Evolutionary conservation across 2,113 vertebrate species (phyloP).

Genomic region (Crotalus tigris): DNA sequence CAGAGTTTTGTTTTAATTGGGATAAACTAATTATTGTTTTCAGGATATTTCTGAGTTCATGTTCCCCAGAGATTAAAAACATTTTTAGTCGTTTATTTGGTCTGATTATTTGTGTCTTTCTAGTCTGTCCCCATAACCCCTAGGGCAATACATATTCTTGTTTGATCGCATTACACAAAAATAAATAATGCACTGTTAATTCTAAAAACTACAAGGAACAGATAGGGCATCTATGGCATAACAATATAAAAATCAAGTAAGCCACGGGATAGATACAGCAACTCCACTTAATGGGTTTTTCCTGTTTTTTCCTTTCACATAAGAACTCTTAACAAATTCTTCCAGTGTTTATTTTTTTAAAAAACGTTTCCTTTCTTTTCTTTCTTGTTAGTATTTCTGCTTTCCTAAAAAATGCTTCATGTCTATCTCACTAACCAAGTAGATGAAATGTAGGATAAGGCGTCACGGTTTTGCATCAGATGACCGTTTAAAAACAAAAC

Average conservation of each 20-base stretch:
- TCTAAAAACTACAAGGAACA: conserved; percentile 68
- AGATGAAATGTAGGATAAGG: conserved; percentile 70
- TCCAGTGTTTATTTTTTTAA: conserved; percentile 94
- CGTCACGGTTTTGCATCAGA: conserved; percentile 70
- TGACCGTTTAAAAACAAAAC: conserved; percentile 69
- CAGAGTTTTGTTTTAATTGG: conserved; percentile 51
- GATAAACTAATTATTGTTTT: conserved; percentile 58
- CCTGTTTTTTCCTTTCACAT: conserved; percentile 90
- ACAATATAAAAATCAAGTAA: conserved; percentile 74
- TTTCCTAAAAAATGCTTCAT: conserved; percentile 56
- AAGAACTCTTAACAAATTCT: conserved; percentile 86
- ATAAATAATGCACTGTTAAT: conserved; percentile 79
- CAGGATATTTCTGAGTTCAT: conserved; percentile 63
- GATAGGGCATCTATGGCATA: conserved; percentile 66
- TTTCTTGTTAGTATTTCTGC: conserved; percentile 35
- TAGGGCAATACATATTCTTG: conserved; percentile 70
- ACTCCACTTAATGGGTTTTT: conserved; percentile 74
- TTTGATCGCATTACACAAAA: conserved; percentile 74
- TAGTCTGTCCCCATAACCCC: conserved; percentile 60
- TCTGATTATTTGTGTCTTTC: conserved; percentile 61
- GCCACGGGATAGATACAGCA: conserved; percentile 73
- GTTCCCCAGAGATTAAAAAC: conserved; percentile 65
- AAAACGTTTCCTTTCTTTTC: conserved; percentile 52
- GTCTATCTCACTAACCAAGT: conserved; percentile 75
- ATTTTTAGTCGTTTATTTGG: conserved; percentile 72